Base-by-base conservation (phyloP, 2,797 vertebrate genomes). In the Tinamus major region DNA sequence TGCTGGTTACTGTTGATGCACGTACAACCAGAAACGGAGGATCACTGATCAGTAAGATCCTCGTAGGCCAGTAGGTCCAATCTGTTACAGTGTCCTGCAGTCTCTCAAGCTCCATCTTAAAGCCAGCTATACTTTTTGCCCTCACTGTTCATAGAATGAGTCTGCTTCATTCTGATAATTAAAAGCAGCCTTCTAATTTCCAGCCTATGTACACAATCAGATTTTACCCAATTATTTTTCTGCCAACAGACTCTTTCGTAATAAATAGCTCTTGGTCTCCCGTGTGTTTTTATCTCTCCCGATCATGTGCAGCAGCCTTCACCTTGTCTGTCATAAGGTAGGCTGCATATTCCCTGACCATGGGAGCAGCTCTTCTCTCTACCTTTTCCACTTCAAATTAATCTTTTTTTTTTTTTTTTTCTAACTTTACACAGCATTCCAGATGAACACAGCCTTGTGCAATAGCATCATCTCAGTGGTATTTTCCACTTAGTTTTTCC, bases 281-380 rank as follows among this genome's bases (percentile, higher is more conserved):
- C 29, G 12, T 68, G 58, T 1, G 1, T 63, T n/a, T 41, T 82
- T 86, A 16, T 85, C 35, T 64, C 16, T 82, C 9, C 21, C 35
- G 23, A 0, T 76, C 10, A 1, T 1, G 2, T 31, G 67, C 59
- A 70, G 83, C 74, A 71, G 2, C 69, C 87, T 74, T 89, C 41
- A 17, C 79, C 26, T 62, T 1, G 0, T 18, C 65, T 62, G 2
- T 58, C 0, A 0, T 29, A 20, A 3, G 2, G 76, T 18, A 48
- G 64, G 48, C 49, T 88, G 46, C 8, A 1, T 33, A 9, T 75
- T 68, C 17, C 18, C 27, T 26, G 3, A 5, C 46, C 31, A 13
- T 0, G 2, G 58, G 37, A 64, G 55, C 31, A 61, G 61, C 53
- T 79, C 55, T 67, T 86, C 48, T 62, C 48, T 58, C 46, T 81